phyloP scores from a whole-genome alignment of 2,888 invertebrate species.

The Hemithea aestivaria region DNA sequence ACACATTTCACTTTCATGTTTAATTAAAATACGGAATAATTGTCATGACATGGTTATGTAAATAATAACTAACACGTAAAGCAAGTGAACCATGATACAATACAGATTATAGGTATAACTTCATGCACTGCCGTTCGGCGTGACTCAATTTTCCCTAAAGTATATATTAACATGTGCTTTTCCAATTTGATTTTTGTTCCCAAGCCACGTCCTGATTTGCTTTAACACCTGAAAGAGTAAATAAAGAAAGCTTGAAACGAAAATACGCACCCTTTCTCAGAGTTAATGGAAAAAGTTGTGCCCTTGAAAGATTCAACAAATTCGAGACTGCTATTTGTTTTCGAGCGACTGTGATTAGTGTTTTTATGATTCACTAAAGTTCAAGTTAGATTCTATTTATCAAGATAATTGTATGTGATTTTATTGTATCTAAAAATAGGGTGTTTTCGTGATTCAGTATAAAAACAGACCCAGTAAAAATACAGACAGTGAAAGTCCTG shows the following conservation, averaged over 20 bases:
- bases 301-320: neutral
- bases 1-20: too few species aligned
- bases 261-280: neutral
- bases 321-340: neutral
- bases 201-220: constrained; percentile 39
- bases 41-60: neutral
- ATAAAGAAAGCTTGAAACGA: neutral
- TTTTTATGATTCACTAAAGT: too few species aligned
- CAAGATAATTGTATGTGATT: neutral
- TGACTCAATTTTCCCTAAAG: too few species aligned
- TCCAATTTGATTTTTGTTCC: constrained; percentile 35
- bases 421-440: neutral
- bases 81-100: too few species aligned
- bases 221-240: constrained; percentile 45
- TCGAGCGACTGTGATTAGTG: neutral
- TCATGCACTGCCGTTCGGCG: too few species aligned
- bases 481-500: too few species aligned
- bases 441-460: too few species aligned
- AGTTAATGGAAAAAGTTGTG: constrained; percentile 2
- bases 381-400: too few species aligned
- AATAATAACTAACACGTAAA: too few species aligned
- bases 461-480: too few species aligned
- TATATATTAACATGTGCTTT: constrained; percentile 14
- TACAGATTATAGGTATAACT: too few species aligned
- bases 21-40: neutral